Percentiles rank a stretch among this genome's conserved stretches.
phyloP scores from a whole-genome alignment of 2,797 vertebrate genomes.

The Anguilla pacifica region DNA sequence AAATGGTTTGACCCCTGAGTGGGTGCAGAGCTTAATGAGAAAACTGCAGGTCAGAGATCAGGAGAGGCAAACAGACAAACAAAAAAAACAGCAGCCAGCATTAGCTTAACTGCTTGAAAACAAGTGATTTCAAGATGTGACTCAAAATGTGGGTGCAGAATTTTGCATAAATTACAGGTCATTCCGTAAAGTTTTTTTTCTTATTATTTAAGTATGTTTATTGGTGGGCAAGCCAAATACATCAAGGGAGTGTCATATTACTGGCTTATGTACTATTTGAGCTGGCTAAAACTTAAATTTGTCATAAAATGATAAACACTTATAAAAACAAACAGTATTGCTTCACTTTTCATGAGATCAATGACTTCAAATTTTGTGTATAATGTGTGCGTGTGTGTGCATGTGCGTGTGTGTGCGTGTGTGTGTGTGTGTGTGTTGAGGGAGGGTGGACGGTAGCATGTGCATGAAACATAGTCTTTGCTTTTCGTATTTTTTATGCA shows the following conservation, averaged over 20 bases:
- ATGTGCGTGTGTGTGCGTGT: neutral
- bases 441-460: neutral
- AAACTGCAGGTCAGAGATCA: neutral
- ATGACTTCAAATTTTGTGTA: neutral
- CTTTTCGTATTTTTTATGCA: neutral
- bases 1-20: neutral
- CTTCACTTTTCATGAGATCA: neutral
- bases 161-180: neutral
- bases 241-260: neutral
- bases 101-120: neutral
- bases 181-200: neutral
- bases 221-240: neutral
- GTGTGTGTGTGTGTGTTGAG: neutral
- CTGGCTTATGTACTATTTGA: neutral
- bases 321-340: neutral
- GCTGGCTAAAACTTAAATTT: neutral
- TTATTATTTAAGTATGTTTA: neutral
- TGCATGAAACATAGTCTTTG: neutral
- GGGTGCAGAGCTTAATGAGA: neutral
- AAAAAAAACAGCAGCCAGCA: neutral
- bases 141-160: neutral
- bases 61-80: neutral
- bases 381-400: neutral
- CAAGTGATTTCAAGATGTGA: neutral
- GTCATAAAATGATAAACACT: neutral